phyloP scores from a whole-genome alignment of 2,797 vertebrate species.

The Melanotaenia maccullochi region DNA sequence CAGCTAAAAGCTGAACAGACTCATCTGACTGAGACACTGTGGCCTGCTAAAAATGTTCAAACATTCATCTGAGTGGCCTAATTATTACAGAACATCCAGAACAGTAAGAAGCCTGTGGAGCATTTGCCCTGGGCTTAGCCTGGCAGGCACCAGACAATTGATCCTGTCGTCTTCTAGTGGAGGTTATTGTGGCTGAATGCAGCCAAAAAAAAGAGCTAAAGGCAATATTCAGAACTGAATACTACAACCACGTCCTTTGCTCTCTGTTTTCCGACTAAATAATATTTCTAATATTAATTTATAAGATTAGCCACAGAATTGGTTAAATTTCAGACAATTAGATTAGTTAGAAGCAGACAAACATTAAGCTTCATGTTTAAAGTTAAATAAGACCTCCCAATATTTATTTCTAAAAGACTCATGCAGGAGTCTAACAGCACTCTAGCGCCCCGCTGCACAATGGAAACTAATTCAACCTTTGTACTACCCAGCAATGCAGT shows the following conservation, averaged over 20 bases:
- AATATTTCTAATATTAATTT: neutral
- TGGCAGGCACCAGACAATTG: conserved; percentile 2
- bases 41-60: conserved; percentile 14
- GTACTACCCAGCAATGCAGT: conserved; percentile 27
- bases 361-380: too few relatives aligned
- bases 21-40: conserved; percentile 3
- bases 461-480: conserved; percentile 24
- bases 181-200: neutral
- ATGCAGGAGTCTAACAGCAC: conserved; percentile 2
- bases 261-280: neutral
- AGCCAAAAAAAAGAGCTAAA: neutral
- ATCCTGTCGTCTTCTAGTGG: conserved; percentile 1
- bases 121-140: neutral
- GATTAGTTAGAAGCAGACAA: neutral
- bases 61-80: neutral
- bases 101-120: neutral
- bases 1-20: conserved; percentile 2
- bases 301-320: neutral
- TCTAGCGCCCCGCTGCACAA: neutral
- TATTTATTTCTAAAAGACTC: too few relatives aligned
- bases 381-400: too few relatives aligned
- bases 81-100: conserved; percentile 6
- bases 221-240: conserved; percentile 2
- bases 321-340: neutral
- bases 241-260: neutral